phyloP scores from a whole-genome alignment of 2,113 vertebrate species.

The Elephantulus edwardii region DNA sequence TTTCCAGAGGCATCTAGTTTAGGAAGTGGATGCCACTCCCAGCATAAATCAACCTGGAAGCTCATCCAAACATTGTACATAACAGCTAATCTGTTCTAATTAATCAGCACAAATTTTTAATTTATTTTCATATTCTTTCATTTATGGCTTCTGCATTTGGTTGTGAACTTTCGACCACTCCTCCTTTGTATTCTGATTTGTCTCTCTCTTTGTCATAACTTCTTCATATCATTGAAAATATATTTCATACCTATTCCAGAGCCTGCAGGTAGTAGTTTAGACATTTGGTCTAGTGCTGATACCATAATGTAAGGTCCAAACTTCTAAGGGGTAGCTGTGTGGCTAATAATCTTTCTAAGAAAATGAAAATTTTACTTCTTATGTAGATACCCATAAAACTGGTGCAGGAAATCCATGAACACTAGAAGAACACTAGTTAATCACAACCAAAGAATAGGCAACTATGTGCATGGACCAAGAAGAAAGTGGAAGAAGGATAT shows the following conservation, averaged over 20 bases:
- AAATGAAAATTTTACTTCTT: constrained; percentile 4
- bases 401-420: constrained; percentile 28
- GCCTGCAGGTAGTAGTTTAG: neutral
- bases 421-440: neutral
- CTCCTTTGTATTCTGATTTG: neutral
- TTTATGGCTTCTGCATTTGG: neutral
- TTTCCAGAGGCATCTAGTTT: no score
- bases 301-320: neutral
- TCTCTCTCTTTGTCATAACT: neutral
- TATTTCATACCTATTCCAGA: neutral
- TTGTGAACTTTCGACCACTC: neutral
- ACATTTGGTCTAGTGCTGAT: neutral
- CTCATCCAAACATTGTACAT: no score
- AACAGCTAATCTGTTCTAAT: neutral
- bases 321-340: neutral
- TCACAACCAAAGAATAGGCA: neutral
- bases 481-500: neutral
- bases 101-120: neutral
- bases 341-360: neutral
- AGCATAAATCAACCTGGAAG: no score
- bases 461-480: neutral
- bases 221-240: neutral
- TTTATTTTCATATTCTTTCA: neutral
- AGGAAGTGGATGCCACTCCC: no score
- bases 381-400: neutral